Evolutionary conservation across 2,113 vertebrate genomes (phyloP), one percentile per base, ranked within the genome.

Genomic region (Formicarius rufipectus): DNA sequence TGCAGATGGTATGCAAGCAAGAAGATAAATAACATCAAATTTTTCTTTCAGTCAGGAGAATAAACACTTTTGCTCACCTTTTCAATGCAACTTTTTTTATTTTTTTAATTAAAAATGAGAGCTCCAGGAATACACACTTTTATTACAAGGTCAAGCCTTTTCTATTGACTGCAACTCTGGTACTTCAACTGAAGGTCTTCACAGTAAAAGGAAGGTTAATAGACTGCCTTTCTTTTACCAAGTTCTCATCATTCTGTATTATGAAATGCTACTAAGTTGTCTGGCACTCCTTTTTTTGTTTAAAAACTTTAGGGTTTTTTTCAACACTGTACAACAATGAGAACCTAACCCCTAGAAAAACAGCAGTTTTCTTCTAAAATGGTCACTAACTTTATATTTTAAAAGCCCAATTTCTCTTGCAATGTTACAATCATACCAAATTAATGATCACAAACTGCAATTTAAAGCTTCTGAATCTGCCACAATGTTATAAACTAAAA

Each of bases 181-280:
- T 98, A 98, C 98, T 98, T 98, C 96, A 98, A 98, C 95, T 98
- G 98, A 99, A 99, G 98, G 97, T 97, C 98, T 98, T 98, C 96
- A 98, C 98, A 98, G 97, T 97, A 97, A 98, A 98, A 98, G 97
- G 98, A 98, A 98, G 97, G 98, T 98, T 98, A 99, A 99, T 97
- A 98, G 98, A 98, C 93, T 98, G 98, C 96, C 96, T 98, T 98
- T 98, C 96, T 98, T 98, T 96, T 71, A 96, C 82, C 45, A 97
- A 96, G 97, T 97, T 98, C 97, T 97, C 98, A 97, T 98, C 98
- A 89, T 81, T 93, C 84, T 97, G 96, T 97, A 98, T 98, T 98
- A 98, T 97, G 97, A 98, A 98, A 97, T 97, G 97, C 97, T 98
- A 82, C 92, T 92, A 97, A 97, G 97, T 96, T 97, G 96, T 97